A percentile compares a stretch with the other conserved stretches of the same genome.
Evolutionary conservation across 37 sponge, comb jelly and placozoan genomes (phyloP).

Genomic region (Bolinopsis microptera): DNA sequence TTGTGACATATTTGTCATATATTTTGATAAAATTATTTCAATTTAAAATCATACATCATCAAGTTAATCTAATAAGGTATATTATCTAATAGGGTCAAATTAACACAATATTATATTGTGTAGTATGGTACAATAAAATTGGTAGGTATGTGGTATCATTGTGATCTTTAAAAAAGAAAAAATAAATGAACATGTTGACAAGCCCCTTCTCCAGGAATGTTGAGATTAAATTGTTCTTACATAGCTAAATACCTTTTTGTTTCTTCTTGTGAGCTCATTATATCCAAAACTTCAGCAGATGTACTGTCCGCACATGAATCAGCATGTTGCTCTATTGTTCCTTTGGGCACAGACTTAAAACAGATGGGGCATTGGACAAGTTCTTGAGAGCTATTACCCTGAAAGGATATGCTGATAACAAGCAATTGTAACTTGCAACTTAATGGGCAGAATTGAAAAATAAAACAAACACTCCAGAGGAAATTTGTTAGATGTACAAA

Average conservation of each 20-base stretch:
- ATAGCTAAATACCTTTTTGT: neutral
- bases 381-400: too few relatives aligned
- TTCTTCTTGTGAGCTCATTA: neutral
- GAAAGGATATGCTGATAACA: too few relatives aligned
- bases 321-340: neutral
- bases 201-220: too few relatives aligned
- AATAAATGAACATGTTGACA: neutral
- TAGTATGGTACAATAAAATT: too few relatives aligned
- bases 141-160: too few relatives aligned
- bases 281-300: neutral
- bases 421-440: too few relatives aligned
- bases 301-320: slow-evolving; percentile 9
- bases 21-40: neutral
- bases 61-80: neutral
- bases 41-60: neutral
- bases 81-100: neutral
- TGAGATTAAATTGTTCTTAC: too few relatives aligned
- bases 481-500: too few relatives aligned
- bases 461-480: too few relatives aligned
- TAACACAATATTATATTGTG: too few relatives aligned
- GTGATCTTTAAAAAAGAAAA: neutral
- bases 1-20: too few relatives aligned
- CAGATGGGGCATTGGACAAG: neutral
- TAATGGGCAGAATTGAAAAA: too few relatives aligned
- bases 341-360: neutral